Percentiles rank a stretch among this genome's conserved stretches.
Evolutionary conservation across 1,140 invertebrate genomes (phyloP).

Genomic region (Ceratosolen fusciceps): DNA sequence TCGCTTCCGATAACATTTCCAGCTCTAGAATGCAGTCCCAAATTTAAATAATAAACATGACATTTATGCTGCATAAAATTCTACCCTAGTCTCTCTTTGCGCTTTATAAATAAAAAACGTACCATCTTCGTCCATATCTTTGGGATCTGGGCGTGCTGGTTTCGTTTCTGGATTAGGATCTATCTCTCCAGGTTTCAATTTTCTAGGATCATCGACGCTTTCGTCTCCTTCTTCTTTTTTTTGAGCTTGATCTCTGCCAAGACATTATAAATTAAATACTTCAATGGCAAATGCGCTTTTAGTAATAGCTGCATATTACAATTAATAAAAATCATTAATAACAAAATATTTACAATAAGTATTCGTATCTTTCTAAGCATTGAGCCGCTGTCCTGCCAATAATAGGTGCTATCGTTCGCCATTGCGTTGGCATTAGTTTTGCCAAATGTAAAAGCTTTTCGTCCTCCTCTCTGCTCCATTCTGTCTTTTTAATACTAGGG

Average conservation of each 20-base stretch:
- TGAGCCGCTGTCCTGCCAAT: conserved; percentile 98
- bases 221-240: conserved; percentile 97
- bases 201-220: conserved; percentile 92
- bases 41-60: neutral
- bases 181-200: conserved; percentile 98
- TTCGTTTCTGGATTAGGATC: conserved; percentile 99
- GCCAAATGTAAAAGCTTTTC: conserved; percentile 98
- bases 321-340: too few species aligned
- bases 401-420: conserved; percentile 99
- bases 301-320: too few species aligned
- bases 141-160: conserved; percentile 98
- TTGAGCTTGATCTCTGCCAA: conserved; percentile 94
- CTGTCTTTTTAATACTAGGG: conserved; percentile 99
- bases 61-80: too few species aligned
- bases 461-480: conserved; percentile 99
- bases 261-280: conserved; percentile 8
- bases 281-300: too few species aligned
- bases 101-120: conserved; percentile 42
- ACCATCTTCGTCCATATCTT: conserved; percentile 99
- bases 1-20: conserved; percentile 99
- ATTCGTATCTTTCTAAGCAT: conserved; percentile 98
- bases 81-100: too few species aligned
- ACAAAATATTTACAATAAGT: conserved; percentile 83
- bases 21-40: conserved; percentile 78
- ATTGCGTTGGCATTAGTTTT: conserved; percentile 99